Percentiles rank a stretch among this genome's conserved stretches.
These are phyloP conservation scores for Balaeniceps rex DNA, from an alignment of 2,113 vertebrate genomes.

Conservation along the genomic window DNA sequence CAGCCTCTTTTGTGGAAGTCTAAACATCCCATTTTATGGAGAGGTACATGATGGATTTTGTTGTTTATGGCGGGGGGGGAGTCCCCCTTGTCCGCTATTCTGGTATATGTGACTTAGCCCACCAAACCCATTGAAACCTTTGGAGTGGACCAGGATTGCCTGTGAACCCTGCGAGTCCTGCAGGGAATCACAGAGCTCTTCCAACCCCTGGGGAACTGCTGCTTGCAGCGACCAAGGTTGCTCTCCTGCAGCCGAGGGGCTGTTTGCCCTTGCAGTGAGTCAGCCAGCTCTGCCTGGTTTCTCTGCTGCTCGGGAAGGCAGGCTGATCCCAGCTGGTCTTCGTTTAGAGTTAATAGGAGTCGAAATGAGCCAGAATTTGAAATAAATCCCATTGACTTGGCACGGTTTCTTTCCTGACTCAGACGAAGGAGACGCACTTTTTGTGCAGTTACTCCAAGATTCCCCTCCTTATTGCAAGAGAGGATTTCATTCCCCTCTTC, in stretches of 20 bases:
- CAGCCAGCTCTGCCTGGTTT: neutral
- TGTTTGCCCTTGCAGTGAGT: accelerated
- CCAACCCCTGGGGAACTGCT: neutral
- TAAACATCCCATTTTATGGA: neutral
- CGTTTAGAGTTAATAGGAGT: conserved; percentile 57
- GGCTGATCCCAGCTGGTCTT: conserved; percentile 59
- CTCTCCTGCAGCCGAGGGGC: neutral
- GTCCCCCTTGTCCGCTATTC: neutral
- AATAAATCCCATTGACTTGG: conserved; percentile 59
- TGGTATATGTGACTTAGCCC: neutral
- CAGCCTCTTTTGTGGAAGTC: neutral
- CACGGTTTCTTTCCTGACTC: conserved; percentile 47
- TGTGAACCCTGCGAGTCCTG: neutral
- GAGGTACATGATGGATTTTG: neutral
- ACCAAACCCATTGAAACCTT: neutral
- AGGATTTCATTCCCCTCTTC: conserved; percentile 40
- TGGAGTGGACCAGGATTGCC: neutral
- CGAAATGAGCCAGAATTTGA: conserved; percentile 57
- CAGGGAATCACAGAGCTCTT: neutral
- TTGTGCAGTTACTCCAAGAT: conserved; percentile 44
- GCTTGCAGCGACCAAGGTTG: neutral
- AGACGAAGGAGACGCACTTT: conserved; percentile 24
- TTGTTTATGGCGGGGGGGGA: neutral
- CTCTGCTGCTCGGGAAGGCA: neutral
- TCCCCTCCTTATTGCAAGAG: conserved; percentile 50